These are phyloP conservation scores for Ptychodera flava DNA, from an alignment of 35 echinoderm and acorn worm species.

Conservation along the genomic window DNA sequence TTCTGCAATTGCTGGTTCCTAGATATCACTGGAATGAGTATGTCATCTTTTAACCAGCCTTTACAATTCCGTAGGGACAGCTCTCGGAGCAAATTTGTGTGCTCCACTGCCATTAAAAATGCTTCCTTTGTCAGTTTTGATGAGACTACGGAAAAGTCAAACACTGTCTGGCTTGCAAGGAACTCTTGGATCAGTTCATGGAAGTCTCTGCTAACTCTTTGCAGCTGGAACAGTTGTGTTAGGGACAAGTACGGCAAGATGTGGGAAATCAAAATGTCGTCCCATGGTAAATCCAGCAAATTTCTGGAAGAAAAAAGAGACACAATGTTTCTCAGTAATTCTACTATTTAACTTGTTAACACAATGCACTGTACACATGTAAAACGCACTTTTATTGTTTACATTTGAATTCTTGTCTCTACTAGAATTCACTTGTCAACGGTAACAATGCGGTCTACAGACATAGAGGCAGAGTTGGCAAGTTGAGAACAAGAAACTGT, in stretches of 20 bases:
- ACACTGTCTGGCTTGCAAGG: neutral
- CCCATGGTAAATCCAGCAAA: slow-evolving; percentile 47
- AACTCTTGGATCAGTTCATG: slow-evolving; percentile 28
- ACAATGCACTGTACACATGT: too few species aligned
- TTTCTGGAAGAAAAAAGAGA: neutral
- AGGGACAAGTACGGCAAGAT: slow-evolving; percentile 38
- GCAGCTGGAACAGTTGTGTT: slow-evolving; percentile 38
- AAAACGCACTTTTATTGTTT: too few species aligned
- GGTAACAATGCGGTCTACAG: too few species aligned
- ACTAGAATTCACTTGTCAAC: too few species aligned
- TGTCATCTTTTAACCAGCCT: slow-evolving; percentile 41
- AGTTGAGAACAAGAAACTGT: too few species aligned
- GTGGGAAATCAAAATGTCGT: slow-evolving; percentile 38
- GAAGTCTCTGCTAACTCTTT: slow-evolving; percentile 33
- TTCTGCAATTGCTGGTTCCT: slow-evolving; percentile 25
- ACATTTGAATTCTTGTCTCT: too few species aligned
- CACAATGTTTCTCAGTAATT: too few species aligned
- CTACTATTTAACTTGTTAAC: too few species aligned
- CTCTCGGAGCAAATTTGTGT: slow-evolving; percentile 12
- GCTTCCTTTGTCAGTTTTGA: slow-evolving; percentile 8
- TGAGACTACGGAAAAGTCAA: slow-evolving; percentile 17
- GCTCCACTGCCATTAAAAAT: slow-evolving; percentile 11
- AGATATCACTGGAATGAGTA: slow-evolving; percentile 30
- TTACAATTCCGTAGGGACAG: slow-evolving; percentile 36
- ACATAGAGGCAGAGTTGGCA: too few species aligned